Percentiles rank a stretch among this genome's conserved stretches.
Conservation (phyloP, 92 coral and sea anemone species). For the Phenganax stokvisi region DNA sequence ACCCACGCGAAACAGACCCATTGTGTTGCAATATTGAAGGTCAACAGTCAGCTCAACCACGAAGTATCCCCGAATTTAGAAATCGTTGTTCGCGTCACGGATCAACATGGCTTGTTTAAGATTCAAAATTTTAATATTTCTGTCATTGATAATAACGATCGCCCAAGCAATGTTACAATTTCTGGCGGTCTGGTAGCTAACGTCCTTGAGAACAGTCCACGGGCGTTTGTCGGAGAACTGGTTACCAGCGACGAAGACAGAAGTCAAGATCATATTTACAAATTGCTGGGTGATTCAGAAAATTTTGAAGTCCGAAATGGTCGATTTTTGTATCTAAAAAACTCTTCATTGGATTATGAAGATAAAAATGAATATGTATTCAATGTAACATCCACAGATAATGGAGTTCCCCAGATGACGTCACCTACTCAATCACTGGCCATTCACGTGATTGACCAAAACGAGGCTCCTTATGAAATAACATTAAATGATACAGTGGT, state of each 20-base stretch:
- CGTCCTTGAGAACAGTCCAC: slow-evolving; percentile 65
- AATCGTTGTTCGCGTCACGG: slow-evolving; percentile 73
- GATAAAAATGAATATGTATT: slow-evolving; percentile 49
- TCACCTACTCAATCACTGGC: slow-evolving; percentile 8
- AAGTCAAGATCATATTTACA: slow-evolving; percentile 65
- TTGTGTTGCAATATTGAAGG: slow-evolving; percentile 58
- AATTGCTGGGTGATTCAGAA: slow-evolving; percentile 55
- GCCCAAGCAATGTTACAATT: slow-evolving; percentile 67
- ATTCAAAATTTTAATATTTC: slow-evolving; percentile 57
- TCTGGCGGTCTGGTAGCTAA: slow-evolving; percentile 70
- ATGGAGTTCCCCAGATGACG: slow-evolving; percentile 60
- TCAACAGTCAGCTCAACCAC: slow-evolving; percentile 62
- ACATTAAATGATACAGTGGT: slow-evolving; percentile 45
- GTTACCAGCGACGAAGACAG: slow-evolving; percentile 69
- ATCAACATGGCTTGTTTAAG: slow-evolving; percentile 63
- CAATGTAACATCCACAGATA: slow-evolving; percentile 61
- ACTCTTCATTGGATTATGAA: slow-evolving; percentile 64
- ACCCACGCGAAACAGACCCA: slow-evolving; percentile 37
- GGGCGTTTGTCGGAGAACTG: slow-evolving; percentile 66
- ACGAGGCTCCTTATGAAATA: slow-evolving; percentile 79
- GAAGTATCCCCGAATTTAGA: slow-evolving; percentile 59
- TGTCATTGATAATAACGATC: slow-evolving; percentile 74
- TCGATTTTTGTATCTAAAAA: slow-evolving; percentile 52
- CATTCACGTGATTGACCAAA: slow-evolving; percentile 67
- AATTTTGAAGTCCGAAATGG: slow-evolving; percentile 50